Evolutionary conservation across 2,113 vertebrate genomes (phyloP).

Genomic region (Globicephala melas): DNA sequence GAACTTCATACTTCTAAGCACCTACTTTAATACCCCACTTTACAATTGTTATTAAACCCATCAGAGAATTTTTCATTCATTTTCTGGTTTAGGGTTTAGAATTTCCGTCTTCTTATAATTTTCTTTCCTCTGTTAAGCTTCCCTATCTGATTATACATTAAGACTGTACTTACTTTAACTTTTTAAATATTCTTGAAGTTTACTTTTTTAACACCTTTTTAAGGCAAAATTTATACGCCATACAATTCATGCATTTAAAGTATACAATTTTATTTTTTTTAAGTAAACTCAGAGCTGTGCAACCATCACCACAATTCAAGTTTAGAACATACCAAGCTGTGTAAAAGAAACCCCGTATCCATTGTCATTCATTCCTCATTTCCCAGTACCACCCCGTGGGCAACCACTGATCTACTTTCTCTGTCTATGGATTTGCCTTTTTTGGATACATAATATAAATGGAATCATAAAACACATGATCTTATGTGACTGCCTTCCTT

Average conservation of each 20-base stretch:
- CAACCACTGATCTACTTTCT: not conserved
- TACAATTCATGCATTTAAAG: not conserved
- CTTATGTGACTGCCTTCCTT: not conserved
- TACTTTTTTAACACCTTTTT: not conserved
- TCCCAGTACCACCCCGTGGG: not conserved
- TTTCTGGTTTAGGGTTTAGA: not conserved
- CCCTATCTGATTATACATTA: not conserved
- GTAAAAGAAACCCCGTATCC: not conserved
- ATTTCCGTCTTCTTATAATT: not conserved
- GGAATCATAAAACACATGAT: not conserved
- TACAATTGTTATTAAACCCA: not conserved
- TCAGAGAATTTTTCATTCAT: not conserved
- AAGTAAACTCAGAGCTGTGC: not conserved
- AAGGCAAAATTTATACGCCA: not conserved
- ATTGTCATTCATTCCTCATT: not conserved
- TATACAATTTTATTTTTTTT: not conserved
- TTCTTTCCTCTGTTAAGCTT: not conserved
- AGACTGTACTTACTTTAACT: not conserved
- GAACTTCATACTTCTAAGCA: not conserved
- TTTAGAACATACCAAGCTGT: not conserved
- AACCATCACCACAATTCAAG: not conserved
- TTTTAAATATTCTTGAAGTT: not conserved
- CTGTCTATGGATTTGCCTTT: not conserved
- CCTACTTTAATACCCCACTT: not conserved
- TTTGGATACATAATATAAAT: not conserved